Percentiles rank a stretch among this genome's conserved stretches.
Evolutionary conservation across 2,888 invertebrate genomes (phyloP).

Genomic region (Epiblema foenella): DNA sequence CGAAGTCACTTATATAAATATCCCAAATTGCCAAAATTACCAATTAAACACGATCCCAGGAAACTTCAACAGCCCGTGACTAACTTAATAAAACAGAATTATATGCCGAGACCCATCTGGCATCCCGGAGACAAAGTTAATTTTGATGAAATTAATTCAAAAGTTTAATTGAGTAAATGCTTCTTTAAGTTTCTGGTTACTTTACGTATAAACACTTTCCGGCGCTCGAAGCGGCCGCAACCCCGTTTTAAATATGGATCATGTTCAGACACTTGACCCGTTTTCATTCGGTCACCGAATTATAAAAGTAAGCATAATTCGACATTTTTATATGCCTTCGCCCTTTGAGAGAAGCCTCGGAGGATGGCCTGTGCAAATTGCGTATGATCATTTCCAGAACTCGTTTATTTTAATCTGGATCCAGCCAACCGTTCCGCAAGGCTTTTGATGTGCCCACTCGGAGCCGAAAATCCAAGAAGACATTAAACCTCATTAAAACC

Average conservation of each 20-base stretch:
- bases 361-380: constrained; percentile 56
- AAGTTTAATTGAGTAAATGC: constrained; percentile 76
- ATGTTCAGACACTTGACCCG: constrained; percentile 24
- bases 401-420: constrained; percentile 55
- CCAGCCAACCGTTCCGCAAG: constrained; percentile 50
- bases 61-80: constrained; percentile 73
- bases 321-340: constrained; percentile 19
- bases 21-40: constrained; percentile 66
- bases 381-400: constrained; percentile 59
- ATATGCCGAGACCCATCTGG: constrained; percentile 77
- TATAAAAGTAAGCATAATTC: constrained; percentile 18
- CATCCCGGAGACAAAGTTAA: constrained; percentile 76
- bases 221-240: constrained; percentile 26
- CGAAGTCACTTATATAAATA: constrained; percentile 44
- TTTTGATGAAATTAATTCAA: constrained; percentile 79
- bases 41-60: constrained; percentile 74
- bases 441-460: constrained; percentile 54
- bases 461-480: constrained; percentile 51
- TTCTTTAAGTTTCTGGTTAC: constrained; percentile 50
- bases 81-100: constrained; percentile 80
- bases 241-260: constrained; percentile 19
- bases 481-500: constrained; percentile 59
- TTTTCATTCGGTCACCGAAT: constrained; percentile 21
- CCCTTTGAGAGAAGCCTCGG: constrained; percentile 29
- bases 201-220: constrained; percentile 41